Conservation (phyloP, 2,888 invertebrate genomes). For the Acanthosepion pharaonis region DNA sequence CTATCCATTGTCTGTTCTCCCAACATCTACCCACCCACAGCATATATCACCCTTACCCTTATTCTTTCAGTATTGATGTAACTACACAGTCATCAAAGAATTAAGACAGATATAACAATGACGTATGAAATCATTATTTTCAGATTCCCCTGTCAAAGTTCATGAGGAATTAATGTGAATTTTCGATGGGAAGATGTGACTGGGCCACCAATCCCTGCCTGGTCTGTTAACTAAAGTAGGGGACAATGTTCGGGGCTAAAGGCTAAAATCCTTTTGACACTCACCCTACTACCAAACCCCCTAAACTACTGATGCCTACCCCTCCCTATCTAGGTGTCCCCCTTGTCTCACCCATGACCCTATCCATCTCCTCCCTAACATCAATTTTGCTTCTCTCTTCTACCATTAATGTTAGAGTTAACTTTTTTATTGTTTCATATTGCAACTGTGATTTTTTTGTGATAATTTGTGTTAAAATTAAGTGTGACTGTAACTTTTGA, state of each 20-base stretch:
- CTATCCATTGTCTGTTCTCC: neutral
- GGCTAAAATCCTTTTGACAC: constrained; percentile 23
- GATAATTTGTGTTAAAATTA: too few species aligned
- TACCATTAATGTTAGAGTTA: too few species aligned
- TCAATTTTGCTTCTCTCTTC: neutral
- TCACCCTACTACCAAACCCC: neutral
- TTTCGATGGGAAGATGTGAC: neutral
- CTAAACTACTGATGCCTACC: neutral
- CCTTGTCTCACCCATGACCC: neutral
- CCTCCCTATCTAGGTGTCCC: neutral
- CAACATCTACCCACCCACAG: neutral
- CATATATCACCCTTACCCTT: too few species aligned
- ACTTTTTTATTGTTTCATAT: too few species aligned
- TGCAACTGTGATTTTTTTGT: too few species aligned
- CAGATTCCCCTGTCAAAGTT: neutral
- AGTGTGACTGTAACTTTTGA: too few species aligned
- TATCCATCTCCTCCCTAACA: neutral
- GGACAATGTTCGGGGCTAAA: neutral
- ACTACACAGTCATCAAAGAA: constrained; percentile 18
- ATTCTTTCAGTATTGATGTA: neutral
- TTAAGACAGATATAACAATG: neutral
- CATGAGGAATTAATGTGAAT: neutral
- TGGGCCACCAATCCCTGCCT: neutral
- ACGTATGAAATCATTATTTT: constrained; percentile 4
- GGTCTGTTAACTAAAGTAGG: neutral